These are phyloP conservation scores for Drosophila kepulauana DNA, from an alignment of 1,140 invertebrate genomes.

Conservation along the genomic window DNA sequence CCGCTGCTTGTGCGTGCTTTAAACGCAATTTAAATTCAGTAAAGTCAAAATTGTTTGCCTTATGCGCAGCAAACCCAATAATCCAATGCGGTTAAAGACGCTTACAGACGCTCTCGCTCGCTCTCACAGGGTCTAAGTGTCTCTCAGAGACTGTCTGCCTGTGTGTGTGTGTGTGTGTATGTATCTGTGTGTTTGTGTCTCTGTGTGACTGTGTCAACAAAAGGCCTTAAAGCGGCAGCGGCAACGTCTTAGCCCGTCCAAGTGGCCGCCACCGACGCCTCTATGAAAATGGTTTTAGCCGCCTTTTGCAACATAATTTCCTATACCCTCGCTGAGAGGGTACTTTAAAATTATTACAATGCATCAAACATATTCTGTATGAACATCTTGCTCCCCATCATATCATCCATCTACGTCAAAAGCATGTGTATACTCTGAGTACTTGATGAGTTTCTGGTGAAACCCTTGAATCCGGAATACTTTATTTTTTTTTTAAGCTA, in stretches of 20 bases:
- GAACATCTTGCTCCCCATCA: background rate
- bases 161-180: constrained; percentile 25
- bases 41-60: constrained; percentile 61
- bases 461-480: background rate
- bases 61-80: constrained; percentile 57
- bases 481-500: background rate
- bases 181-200: constrained; percentile 5
- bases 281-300: constrained; percentile 9
- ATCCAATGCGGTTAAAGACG: constrained; percentile 64
- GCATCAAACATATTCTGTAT: background rate
- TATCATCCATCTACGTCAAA: background rate
- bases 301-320: constrained; percentile 1
- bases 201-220: constrained; percentile 41
- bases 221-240: constrained; percentile 55
- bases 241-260: constrained; percentile 33
- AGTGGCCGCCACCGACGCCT: constrained; percentile 34
- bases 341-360: background rate
- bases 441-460: background rate
- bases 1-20: constrained; percentile 5
- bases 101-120: constrained; percentile 20
- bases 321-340: constrained; percentile 4
- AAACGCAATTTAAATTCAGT: constrained; percentile 62
- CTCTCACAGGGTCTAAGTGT: constrained; percentile 1
- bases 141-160: constrained; percentile 1
- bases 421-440: background rate